A percentile compares a stretch with the other conserved stretches of the same genome.
Evolutionary conservation across 2,888 invertebrate species (phyloP).

Genomic region (Rotaria socialis): DNA sequence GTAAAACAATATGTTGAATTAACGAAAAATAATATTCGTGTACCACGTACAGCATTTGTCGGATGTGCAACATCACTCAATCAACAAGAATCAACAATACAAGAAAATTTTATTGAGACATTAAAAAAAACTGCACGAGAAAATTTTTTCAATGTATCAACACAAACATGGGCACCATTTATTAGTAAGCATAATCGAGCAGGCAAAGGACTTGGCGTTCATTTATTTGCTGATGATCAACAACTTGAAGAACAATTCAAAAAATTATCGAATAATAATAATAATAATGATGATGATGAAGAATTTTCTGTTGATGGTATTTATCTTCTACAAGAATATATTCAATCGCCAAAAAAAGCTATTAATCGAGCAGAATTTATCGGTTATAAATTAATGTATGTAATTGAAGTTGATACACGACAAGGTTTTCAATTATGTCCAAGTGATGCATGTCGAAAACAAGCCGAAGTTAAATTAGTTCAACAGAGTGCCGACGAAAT

Average conservation of each 20-base stretch:
- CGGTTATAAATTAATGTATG: constrained; percentile 23
- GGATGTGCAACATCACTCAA: not conserved
- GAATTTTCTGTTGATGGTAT: constrained; percentile 21
- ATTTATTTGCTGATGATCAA: not conserved
- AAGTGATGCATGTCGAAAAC: constrained; percentile 36
- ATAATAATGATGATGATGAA: not conserved
- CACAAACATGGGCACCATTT: constrained; percentile 29
- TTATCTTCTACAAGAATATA: constrained; percentile 26
- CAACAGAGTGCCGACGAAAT: constrained; percentile 15
- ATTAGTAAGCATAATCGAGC: constrained; percentile 34
- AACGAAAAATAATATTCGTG: not conserved
- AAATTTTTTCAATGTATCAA: constrained; percentile 8
- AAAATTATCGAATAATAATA: not conserved
- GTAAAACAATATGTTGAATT: constrained; percentile 35
- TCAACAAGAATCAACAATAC: not conserved
- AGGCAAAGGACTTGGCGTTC: constrained; percentile 25
- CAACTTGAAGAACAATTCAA: constrained; percentile 15
- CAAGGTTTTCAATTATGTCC: constrained; percentile 36
- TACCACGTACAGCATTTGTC: not conserved
- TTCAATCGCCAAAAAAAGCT: not conserved
- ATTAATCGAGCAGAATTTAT: constrained; percentile 34
- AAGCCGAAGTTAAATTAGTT: not conserved
- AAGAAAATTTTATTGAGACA: not conserved
- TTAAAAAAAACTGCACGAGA: not conserved
- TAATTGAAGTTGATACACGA: constrained; percentile 26